Percentiles rank a stretch among this genome's conserved stretches.
These are phyloP conservation scores for Nothoprocta pentlandii DNA, from an alignment of 2,113 vertebrate species.

Conservation along the genomic window DNA sequence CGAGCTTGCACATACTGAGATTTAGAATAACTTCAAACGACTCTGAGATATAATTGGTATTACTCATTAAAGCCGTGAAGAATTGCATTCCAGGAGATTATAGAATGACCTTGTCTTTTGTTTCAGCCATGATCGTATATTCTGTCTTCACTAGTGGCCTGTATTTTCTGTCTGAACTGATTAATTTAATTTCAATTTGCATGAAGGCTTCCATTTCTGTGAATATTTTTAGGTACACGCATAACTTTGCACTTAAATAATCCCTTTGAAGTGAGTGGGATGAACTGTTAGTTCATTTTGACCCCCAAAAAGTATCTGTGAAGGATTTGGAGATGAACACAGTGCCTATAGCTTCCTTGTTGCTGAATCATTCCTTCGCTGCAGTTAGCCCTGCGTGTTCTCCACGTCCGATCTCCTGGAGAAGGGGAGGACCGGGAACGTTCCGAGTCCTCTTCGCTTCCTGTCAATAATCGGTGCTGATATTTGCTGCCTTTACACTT, in stretches of 20 bases:
- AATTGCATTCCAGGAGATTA: neutral
- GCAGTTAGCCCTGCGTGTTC: neutral
- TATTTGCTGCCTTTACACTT: neutral
- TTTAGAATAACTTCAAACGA: neutral
- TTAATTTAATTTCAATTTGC: slow-evolving; percentile 38
- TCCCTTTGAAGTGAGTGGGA: neutral
- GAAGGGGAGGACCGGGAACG: neutral
- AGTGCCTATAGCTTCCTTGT: neutral
- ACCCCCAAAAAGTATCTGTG: neutral
- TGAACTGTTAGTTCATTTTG: neutral
- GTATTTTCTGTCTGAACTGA: neutral
- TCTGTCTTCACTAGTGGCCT: neutral
- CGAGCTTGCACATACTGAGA: rapidly evolving
- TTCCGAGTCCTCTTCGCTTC: neutral
- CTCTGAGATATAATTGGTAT: neutral
- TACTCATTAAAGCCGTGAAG: slow-evolving; percentile 30
- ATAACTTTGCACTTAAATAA: neutral
- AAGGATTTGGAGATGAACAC: neutral
- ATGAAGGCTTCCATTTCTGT: neutral
- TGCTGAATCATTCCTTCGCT: neutral
- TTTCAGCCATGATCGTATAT: neutral
- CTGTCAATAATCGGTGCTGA: neutral
- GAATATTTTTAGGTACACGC: slow-evolving; percentile 7
- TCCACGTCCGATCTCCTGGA: neutral
- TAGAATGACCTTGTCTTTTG: neutral